Conservation (phyloP, 2,888 invertebrate species). For the Heteromurus nitidus region DNA sequence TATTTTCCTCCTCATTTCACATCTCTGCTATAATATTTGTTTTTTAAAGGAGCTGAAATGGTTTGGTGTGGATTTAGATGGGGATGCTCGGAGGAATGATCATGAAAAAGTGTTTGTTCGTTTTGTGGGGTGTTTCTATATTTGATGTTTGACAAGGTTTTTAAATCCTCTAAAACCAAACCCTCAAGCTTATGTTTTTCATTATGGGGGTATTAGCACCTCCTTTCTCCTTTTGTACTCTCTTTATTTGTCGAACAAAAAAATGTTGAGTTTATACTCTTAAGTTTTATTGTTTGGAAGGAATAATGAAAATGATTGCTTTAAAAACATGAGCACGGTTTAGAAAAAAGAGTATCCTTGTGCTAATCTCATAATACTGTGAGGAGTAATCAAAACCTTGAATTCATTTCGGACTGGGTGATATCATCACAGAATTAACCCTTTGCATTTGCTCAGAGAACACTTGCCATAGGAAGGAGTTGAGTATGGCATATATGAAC, state of each 20-base stretch:
- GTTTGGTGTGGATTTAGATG: too few relatives aligned
- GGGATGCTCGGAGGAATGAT: neutral
- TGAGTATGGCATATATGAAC: too few relatives aligned
- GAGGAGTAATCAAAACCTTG: too few relatives aligned
- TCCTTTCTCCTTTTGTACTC: neutral
- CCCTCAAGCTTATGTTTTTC: constrained; percentile 39
- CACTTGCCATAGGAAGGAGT: too few relatives aligned
- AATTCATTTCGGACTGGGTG: too few relatives aligned
- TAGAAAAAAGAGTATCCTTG: too few relatives aligned
- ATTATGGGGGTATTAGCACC: constrained; percentile 45
- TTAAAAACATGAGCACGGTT: too few relatives aligned
- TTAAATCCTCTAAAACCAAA: constrained; percentile 28
- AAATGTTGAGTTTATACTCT: neutral
- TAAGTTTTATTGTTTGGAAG: neutral
- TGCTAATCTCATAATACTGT: too few relatives aligned
- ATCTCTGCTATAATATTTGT: too few relatives aligned
- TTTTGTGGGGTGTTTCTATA: constrained; percentile 10
- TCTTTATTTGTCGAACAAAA: neutral
- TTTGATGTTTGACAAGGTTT: constrained; percentile 31
- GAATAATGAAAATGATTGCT: too few relatives aligned
- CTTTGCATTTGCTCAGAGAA: too few relatives aligned
- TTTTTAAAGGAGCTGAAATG: neutral
- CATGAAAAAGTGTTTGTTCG: neutral
- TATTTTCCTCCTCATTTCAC: neutral
- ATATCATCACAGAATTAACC: too few relatives aligned